Base-by-base conservation (phyloP, 2,113 vertebrate genomes). In the Harpagus bidentatus region DNA sequence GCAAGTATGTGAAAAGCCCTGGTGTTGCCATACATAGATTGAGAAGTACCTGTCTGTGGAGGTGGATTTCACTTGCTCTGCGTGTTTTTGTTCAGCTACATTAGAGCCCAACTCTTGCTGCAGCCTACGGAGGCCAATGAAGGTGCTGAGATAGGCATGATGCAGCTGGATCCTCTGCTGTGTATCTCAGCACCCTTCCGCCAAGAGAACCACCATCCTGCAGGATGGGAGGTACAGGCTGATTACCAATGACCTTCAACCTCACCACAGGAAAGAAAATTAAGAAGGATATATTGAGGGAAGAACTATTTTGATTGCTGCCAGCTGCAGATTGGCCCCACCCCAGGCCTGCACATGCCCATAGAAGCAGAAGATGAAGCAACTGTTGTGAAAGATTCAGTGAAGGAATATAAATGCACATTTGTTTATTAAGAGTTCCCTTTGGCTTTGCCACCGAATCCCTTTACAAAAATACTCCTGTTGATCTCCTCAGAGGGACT, bases 401-500 rank as follows among this genome's bases (percentile, higher is more conserved):
- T 29, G 69, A 77, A 87, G 43, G 48, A 85, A 71, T 42, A 90
- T 7, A 93, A 95, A 80, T 19, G 22, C n/a, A 63, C 8, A 70
- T 89, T 85, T 91, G 69, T 95, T 93, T 88, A 90, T 81, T 67
- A 82, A 92, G 80, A 92, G 34, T 55, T 95, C 48, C 43, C 73
- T 82, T 82, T 88, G 81, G 81, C 53, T 94, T 91, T 80, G 88
- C 65, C 36, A 45, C 42, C 1, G 3, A 76, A 92, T 80, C 36
- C 21, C 23, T 78, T 90, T 74, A 52, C 45, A 82, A 77, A 95
- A 93, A 90, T 82, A 76, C 43, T 70, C 80, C 70, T 67, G 95
- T 97, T 98, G 95, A 95, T 96, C 95, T 97, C 90, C 94, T 97
- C 84, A 86, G 94, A 96, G 94, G 74, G 43, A 42, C 52, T 56